Base-by-base conservation (phyloP, 2,888 invertebrate genomes). In the Agrochola circellaris region DNA sequence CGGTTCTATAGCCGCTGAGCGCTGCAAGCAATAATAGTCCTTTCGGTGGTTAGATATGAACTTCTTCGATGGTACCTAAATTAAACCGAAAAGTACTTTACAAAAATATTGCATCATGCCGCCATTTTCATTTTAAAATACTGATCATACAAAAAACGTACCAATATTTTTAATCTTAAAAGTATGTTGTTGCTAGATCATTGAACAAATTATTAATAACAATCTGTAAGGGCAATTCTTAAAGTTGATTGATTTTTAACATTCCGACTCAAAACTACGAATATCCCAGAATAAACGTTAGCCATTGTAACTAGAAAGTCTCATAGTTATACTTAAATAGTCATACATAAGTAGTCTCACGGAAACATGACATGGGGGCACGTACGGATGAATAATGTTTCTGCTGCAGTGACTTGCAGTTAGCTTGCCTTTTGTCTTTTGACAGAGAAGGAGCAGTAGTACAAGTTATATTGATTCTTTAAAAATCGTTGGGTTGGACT, bases 311-410 rank as follows among this genome's bases (percentile, higher is more conserved):
- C 70, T 67, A 56, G 65, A 75, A 34, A 66, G 13, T 48, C 66
- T 71, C 62, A 56, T 64, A 45, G 34, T 42, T 71, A 65, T 68
- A 77, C n/a, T 62, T 78, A 70, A 85, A 77, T 42, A 81, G 70
- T 76, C 26, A 51, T 81, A 87, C 82, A 79, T 89, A 85, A 90
- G 89, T 89, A 87, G 87, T 84, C 79, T 81, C 89, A 89, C 88
- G 89, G 89, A 87, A 92, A 93, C 93, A 93, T 92, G 93, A 93
- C 94, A 92, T 88, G 84, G 90, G 90, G 85, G 90, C 90, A 90
- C 90, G 92, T 92, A 89, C 86, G 82, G 89, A 93, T 95, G 95
- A 95, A 89, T 95, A 93, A 95, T 95, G 93, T 91, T 91, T 75
- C 84, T 83, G 73, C 72, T 87, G 87, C 88, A 89, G 91, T 95